Conservation (phyloP, 1,140 invertebrate species). For the Dendroctonus ponderosae region DNA sequence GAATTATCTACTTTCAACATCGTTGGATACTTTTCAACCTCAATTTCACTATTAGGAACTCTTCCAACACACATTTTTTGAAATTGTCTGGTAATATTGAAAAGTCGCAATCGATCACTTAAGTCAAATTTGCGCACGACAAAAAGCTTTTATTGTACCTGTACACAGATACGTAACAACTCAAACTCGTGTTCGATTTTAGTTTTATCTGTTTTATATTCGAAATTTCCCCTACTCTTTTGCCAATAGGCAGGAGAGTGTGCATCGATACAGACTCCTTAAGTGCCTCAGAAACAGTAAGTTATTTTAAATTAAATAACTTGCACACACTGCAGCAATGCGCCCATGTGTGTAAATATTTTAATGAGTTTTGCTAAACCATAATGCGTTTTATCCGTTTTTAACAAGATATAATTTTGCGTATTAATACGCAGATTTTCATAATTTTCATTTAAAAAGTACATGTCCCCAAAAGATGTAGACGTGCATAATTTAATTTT, state of each 20-base stretch:
- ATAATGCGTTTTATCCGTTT: too few species aligned
- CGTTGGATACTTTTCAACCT: background rate
- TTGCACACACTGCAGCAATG: too few species aligned
- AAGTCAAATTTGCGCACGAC: background rate
- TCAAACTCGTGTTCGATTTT: slow-evolving; percentile 3
- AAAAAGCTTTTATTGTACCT: too few species aligned
- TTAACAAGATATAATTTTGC: too few species aligned
- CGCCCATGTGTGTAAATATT: too few species aligned
- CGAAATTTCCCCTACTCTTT: background rate
- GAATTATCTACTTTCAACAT: slow-evolving; percentile 8
- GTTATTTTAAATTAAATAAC: too few species aligned
- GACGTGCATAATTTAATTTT: too few species aligned
- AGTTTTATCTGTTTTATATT: slow-evolving; percentile 11
- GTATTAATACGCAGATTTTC: too few species aligned
- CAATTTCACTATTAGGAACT: slow-evolving; percentile 29
- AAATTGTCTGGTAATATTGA: slow-evolving; percentile 1
- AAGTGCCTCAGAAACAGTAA: too few species aligned
- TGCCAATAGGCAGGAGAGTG: slow-evolving; percentile 1
- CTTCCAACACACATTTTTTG: slow-evolving; percentile 37
- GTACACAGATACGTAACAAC: slow-evolving; percentile 7
- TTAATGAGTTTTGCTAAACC: too few species aligned
- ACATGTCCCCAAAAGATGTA: too few species aligned
- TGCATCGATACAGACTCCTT: background rate
- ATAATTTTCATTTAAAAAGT: too few species aligned
- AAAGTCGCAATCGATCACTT: background rate